Conservation (phyloP, 2,113 vertebrate species). For the Nyctereutes procyonoides region DNA sequence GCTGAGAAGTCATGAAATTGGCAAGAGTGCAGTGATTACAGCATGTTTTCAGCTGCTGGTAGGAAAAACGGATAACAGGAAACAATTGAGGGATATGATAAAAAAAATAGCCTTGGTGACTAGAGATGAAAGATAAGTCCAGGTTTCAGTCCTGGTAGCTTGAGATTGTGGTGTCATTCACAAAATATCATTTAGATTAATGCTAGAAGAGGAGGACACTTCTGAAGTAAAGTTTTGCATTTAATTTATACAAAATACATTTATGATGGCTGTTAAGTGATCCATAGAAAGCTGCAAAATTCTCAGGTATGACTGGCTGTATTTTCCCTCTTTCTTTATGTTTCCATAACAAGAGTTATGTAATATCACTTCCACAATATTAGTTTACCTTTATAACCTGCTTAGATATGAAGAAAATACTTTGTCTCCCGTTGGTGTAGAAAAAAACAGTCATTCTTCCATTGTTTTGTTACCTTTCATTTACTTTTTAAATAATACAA, state of each 20-base stretch:
- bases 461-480: background rate
- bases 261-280: background rate
- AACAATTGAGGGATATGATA: background rate
- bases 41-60: background rate
- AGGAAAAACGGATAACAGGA: background rate
- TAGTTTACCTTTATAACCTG: background rate
- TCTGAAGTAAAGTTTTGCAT: background rate
- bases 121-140: conserved; percentile 8
- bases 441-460: background rate
- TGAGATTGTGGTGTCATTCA: background rate
- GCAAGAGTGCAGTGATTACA: background rate
- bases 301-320: background rate
- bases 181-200: conserved; percentile 3
- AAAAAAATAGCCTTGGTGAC: background rate
- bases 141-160: background rate
- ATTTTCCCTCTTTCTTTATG: background rate
- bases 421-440: background rate
- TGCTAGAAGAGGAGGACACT: background rate
- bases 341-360: background rate
- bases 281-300: background rate
- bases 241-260: conserved; percentile 6
- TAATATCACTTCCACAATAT: background rate
- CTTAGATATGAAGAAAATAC: background rate
- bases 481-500: background rate
- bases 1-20: background rate